Evolutionary conservation across 2,888 invertebrate species (phyloP), one percentile per base, ranked within the genome.

Genomic region (Harpalus rufipes): DNA sequence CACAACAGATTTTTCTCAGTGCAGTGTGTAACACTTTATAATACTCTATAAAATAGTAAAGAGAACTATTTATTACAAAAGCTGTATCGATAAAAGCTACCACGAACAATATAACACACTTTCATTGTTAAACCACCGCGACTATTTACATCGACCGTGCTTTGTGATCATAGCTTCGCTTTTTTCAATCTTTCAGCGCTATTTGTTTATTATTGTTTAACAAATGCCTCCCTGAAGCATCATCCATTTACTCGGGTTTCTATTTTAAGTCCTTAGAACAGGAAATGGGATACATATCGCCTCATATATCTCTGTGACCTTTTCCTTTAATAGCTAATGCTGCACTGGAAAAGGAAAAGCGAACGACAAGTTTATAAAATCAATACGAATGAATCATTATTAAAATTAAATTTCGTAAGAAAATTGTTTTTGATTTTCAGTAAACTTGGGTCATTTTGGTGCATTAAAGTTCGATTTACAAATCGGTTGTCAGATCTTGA

Each of bases 191-290:
- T 4, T 10, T 0, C 10, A 0, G 5, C 8, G 0, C 10, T 51
- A 51, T 51, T 51, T 51, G 44, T 51, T 51, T 51, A 51, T 51
- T 51, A 51, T 51, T 51, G 44, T 12, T 51, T 51, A 51, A 51
- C 44, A 12, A 51, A 51, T 51, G 44, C 4, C 10, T 51, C 44
- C 44, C 44, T 51, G 44, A 51, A 51, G 44, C 12, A 12, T 4
- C 12, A 12, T 51, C 44, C 44, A 51, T 51, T 51, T 32, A 32
- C 32, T 8, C 44, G 44, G 10, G 44, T 51, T 32, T 32, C 32
- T 51, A 51, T 51, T 51, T 51, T 51, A 51, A 51, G 12, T 8
- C 8, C 44, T 51, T 51, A 51, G 44, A 32, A 32, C 44, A 51
- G 44, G 44, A 51, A 10, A 51, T 51, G 44, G 44, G 44, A 51